These are phyloP conservation scores for Limnephilus marmoratus DNA, from an alignment of 2,888 invertebrate species.

Conservation along the genomic window DNA sequence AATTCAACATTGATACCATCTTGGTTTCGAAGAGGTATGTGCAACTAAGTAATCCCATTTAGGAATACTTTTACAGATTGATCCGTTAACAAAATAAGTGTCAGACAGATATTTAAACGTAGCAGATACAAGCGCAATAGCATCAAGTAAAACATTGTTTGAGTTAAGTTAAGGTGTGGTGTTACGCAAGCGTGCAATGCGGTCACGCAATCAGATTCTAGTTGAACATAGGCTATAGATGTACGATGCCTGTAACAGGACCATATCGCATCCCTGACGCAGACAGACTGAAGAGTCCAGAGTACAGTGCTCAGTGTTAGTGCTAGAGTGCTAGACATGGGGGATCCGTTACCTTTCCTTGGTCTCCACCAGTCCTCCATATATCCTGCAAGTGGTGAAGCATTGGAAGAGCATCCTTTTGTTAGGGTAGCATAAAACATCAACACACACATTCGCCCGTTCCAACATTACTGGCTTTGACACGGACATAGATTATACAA, in stretches of 20 bases:
- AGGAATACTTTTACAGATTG: neutral
- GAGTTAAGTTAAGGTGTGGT: neutral
- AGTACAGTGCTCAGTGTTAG: conserved; percentile 36
- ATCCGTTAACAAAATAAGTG: neutral
- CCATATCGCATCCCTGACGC: neutral
- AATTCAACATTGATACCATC: neutral
- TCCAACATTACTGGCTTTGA: conserved; percentile 49
- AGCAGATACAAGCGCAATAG: neutral
- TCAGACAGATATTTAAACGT: neutral
- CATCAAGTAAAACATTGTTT: neutral
- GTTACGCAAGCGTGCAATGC: neutral
- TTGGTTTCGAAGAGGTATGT: neutral
- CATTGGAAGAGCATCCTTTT: conserved; percentile 84
- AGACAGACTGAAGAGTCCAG: neutral
- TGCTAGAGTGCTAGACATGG: conserved; percentile 66
- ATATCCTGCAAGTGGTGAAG: conserved; percentile 97
- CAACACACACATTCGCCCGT: conserved; percentile 67
- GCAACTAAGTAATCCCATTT: neutral
- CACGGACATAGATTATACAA: conserved; percentile 34
- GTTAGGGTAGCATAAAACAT: conserved; percentile 79
- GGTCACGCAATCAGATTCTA: neutral
- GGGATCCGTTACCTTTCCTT: conserved; percentile 90
- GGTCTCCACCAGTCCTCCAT: conserved; percentile 99
- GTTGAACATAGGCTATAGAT: neutral
- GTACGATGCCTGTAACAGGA: neutral